These are phyloP conservation scores for Allobates femoralis DNA, from an alignment of 2,797 vertebrate genomes.

Conservation along the genomic window DNA sequence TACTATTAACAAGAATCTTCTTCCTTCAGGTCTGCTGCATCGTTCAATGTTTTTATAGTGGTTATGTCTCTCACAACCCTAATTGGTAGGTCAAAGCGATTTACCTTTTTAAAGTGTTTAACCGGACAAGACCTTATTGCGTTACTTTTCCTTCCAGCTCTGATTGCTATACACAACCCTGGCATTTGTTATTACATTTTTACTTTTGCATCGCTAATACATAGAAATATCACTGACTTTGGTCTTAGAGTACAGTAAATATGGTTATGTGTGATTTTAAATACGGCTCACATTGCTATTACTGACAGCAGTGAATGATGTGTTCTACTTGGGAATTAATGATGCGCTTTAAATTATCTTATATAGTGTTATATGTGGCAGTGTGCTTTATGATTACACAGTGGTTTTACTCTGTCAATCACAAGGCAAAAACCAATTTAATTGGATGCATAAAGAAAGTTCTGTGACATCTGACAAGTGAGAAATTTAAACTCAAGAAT, in stretches of 20 bases:
- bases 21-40: too few relatives aligned
- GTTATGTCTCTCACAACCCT: too few relatives aligned
- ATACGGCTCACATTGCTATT: neutral
- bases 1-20: too few relatives aligned
- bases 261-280: neutral
- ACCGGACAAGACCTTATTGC: too few relatives aligned
- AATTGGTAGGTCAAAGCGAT: too few relatives aligned
- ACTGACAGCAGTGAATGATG: conserved; percentile 37
- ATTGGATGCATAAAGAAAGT: conserved; percentile 31
- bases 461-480: conserved; percentile 34
- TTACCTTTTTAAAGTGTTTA: too few relatives aligned
- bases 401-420: conserved; percentile 34
- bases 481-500: neutral
- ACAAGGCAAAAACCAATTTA: conserved; percentile 28
- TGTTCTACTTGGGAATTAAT: conserved; percentile 26
- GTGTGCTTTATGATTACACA: conserved; percentile 15
- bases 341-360: conserved; percentile 34
- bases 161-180: neutral
- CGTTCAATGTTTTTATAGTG: too few relatives aligned
- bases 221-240: neutral
- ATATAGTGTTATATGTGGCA: conserved; percentile 26
- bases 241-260: conserved; percentile 10
- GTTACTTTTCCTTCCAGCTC: too few relatives aligned
- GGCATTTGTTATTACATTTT: neutral
- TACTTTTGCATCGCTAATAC: neutral